phyloP scores from a whole-genome alignment of 2,797 vertebrate species.

The Labeo calbasu region DNA sequence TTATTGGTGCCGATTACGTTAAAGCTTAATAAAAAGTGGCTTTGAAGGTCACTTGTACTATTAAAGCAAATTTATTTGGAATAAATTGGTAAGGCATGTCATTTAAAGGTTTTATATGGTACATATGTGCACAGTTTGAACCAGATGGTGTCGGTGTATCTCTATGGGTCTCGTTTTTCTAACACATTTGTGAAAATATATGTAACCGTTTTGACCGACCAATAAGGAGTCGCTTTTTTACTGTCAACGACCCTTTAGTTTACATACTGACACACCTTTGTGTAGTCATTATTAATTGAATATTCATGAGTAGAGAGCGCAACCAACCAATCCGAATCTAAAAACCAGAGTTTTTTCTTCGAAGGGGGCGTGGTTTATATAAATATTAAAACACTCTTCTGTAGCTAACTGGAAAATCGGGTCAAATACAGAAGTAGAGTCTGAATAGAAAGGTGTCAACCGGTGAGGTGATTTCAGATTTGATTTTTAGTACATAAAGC shows the following conservation, averaged over 20 bases:
- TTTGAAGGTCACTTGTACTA: not conserved
- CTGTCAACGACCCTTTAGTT: not conserved
- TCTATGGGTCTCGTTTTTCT: conserved; percentile 3
- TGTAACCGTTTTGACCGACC: conserved; percentile 62
- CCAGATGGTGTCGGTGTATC: not conserved
- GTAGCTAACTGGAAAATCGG: conserved; percentile 13
- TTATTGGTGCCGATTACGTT: not conserved
- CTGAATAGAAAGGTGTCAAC: not conserved
- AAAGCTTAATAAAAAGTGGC: not conserved
- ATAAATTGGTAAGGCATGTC: not conserved
- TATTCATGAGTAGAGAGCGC: conserved; percentile 42
- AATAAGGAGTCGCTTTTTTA: conserved; percentile 38
- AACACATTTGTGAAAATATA: conserved; percentile 31
- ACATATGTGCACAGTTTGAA: not conserved
- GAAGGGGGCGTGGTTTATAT: conserved; percentile 7
- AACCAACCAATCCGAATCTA: conserved; percentile 53
- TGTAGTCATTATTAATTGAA: not conserved
- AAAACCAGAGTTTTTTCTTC: not conserved
- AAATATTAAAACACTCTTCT: not conserved
- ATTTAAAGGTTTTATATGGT: not conserved
- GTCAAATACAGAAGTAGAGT: not conserved
- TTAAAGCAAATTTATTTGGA: not conserved
- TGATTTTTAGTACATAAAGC: not conserved
- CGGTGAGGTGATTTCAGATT: not conserved
- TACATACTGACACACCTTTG: not conserved